Conservation (phyloP, 2,113 vertebrate species). For the Oryzias melastigma region DNA sequence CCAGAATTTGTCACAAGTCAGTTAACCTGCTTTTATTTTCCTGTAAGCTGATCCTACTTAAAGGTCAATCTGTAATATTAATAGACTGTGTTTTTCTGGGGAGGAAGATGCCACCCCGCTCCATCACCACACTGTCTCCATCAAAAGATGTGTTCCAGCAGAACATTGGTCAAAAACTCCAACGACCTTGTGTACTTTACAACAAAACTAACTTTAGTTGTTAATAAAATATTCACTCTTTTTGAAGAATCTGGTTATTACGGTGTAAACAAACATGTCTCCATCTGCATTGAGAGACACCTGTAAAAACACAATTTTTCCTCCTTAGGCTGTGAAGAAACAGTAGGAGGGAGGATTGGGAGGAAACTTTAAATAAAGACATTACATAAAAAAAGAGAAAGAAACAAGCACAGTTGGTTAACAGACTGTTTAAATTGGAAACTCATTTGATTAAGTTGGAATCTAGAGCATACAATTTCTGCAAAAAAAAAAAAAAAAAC, state of each 20-base stretch:
- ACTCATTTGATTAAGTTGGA: conserved; percentile 35
- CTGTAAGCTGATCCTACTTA: too few relatives aligned
- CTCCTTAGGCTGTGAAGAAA: conserved; percentile 48
- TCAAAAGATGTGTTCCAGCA: too few relatives aligned
- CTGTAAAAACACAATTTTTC: conserved; percentile 78
- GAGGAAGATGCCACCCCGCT: too few relatives aligned
- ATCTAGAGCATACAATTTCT: conserved; percentile 36
- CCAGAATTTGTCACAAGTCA: too few relatives aligned
- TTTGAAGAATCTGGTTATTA: background rate
- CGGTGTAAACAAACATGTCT: conserved; percentile 19
- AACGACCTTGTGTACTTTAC: too few relatives aligned
- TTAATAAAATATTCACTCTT: too few relatives aligned
- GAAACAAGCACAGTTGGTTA: background rate
- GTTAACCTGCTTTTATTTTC: too few relatives aligned
- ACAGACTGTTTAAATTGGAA: conserved; percentile 4
- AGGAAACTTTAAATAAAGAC: conserved; percentile 26
- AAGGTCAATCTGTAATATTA: too few relatives aligned
- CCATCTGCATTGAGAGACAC: conserved; percentile 67
- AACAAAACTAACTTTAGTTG: too few relatives aligned
- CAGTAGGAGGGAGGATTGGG: conserved; percentile 22
- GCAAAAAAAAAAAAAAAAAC: background rate
- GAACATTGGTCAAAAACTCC: too few relatives aligned
- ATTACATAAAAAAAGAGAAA: conserved; percentile 2
- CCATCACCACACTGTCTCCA: too few relatives aligned
- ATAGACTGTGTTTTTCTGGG: too few relatives aligned